Evolutionary conservation across 2,888 invertebrate species (phyloP).

Genomic region (Diadegma fenestrale): DNA sequence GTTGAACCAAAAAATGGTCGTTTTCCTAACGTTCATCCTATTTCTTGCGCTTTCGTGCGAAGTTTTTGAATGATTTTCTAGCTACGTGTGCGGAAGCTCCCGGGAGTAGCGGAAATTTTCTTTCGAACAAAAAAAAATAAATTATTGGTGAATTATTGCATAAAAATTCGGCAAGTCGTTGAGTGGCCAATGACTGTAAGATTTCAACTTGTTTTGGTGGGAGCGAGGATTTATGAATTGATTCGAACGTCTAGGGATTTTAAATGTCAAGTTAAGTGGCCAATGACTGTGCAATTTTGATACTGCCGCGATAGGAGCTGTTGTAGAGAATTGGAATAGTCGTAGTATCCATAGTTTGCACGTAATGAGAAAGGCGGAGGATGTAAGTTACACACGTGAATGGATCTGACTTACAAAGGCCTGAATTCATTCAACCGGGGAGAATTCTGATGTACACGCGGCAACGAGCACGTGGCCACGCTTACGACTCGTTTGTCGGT

Average conservation of each 20-base stretch:
- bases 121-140: not conserved
- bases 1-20: too few relatives aligned
- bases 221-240: not conserved
- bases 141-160: not conserved
- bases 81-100: not conserved
- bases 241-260: not conserved
- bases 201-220: not conserved
- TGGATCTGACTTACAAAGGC: constrained; percentile 66
- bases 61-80: not conserved
- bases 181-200: constrained; percentile 5
- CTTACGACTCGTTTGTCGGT: constrained; percentile 65
- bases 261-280: not conserved
- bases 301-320: not conserved
- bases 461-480: constrained; percentile 67
- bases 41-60: not conserved
- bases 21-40: not conserved
- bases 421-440: constrained; percentile 61
- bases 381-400: constrained; percentile 69
- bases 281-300: constrained; percentile 30
- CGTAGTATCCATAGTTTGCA: constrained; percentile 26
- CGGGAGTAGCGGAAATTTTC: not conserved
- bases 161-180: not conserved
- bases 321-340: constrained; percentile 13
- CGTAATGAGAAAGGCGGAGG: constrained; percentile 42
- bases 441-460: constrained; percentile 65